These are phyloP conservation scores for Leptopilina boulardi DNA, from an alignment of 1,140 invertebrate species.

Conservation along the genomic window DNA sequence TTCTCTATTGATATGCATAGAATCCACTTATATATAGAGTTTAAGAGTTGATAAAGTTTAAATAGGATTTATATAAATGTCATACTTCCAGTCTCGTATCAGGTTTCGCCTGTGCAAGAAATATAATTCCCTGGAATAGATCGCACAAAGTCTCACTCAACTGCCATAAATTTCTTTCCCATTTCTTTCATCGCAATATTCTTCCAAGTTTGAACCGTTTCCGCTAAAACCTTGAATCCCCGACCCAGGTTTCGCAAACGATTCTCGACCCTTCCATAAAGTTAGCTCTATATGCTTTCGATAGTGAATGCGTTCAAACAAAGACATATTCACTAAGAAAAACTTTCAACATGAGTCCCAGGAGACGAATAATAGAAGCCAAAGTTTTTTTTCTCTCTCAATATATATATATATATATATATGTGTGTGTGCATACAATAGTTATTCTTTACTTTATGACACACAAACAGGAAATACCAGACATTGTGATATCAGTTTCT, in stretches of 20 bases:
- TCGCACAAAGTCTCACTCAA: slow-evolving; percentile 65
- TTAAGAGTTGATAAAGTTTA: not conserved
- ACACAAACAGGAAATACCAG: not conserved
- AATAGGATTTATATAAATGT: slow-evolving; percentile 22
- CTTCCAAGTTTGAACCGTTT: slow-evolving; percentile 67
- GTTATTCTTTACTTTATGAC: not conserved
- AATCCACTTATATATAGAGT: not conserved
- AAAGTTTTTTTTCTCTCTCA: not conserved
- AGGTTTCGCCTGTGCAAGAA: slow-evolving; percentile 24
- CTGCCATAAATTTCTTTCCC: slow-evolving; percentile 67
- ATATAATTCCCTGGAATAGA: slow-evolving; percentile 68
- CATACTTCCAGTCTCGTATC: not conserved
- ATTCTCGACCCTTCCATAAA: slow-evolving; percentile 54
- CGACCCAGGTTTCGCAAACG: slow-evolving; percentile 52
- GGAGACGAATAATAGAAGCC: not conserved
- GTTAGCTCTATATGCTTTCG: slow-evolving; percentile 51
- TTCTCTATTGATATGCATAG: not conserved
- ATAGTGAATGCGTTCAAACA: slow-evolving; percentile 59
- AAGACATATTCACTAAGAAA: slow-evolving; percentile 47
- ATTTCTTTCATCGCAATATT: slow-evolving; percentile 59
- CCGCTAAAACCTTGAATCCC: slow-evolving; percentile 66
- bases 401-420: too few species aligned
- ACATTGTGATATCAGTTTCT: not conserved
- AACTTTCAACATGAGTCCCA: slow-evolving; percentile 47
- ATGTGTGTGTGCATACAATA: not conserved